Evolutionary conservation across 2,797 vertebrate species (phyloP).

Genomic region (Enteromius trimaculatus): DNA sequence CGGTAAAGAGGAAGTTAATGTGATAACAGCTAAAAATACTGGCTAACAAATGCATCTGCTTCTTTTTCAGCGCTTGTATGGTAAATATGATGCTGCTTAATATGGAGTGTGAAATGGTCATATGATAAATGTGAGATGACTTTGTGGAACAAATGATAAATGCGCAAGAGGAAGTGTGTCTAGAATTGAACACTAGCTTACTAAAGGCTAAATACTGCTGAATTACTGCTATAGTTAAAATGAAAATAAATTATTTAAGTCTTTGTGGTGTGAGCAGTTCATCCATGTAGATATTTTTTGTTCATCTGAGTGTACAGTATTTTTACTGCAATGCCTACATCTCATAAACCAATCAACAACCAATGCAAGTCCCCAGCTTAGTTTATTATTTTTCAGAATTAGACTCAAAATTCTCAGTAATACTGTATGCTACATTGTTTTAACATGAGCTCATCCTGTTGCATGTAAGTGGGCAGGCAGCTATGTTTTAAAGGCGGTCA

Average conservation of each 20-base stretch:
- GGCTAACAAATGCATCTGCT: neutral
- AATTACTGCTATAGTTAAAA: neutral
- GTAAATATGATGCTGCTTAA: neutral
- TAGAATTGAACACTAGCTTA: neutral
- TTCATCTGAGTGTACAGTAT: neutral
- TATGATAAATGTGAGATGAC: slow-evolving; percentile 23
- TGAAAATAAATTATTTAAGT: neutral
- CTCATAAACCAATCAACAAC: neutral
- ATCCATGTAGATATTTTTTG: neutral
- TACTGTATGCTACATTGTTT: neutral
- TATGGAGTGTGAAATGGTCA: slow-evolving; percentile 7
- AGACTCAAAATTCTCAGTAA: neutral
- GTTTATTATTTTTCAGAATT: neutral
- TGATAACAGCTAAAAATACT: slow-evolving; percentile 15
- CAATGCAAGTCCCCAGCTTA: neutral
- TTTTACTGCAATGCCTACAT: neutral
- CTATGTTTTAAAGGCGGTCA: neutral
- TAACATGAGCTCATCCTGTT: neutral
- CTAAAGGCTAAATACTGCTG: neutral
- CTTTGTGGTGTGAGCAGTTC: neutral
- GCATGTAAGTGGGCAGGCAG: neutral
- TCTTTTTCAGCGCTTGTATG: neutral
- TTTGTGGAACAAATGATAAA: neutral
- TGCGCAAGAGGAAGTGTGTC: neutral
- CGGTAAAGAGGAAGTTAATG: neutral